phyloP scores from a whole-genome alignment of 2,113 vertebrate genomes.

The Nannobrachium achirus region DNA sequence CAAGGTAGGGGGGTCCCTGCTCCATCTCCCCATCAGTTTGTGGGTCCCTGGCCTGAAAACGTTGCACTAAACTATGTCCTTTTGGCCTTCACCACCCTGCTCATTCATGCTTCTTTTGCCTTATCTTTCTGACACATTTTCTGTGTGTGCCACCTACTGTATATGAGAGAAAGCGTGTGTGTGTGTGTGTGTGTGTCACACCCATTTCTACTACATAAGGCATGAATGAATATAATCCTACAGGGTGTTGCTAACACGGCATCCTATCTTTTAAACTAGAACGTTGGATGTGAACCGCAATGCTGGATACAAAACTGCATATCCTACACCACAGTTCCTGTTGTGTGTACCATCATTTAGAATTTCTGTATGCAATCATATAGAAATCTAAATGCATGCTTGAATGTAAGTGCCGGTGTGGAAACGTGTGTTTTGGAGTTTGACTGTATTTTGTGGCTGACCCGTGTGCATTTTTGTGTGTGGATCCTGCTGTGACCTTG shows the following conservation, averaged over 20 bases:
- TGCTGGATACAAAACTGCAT: background rate
- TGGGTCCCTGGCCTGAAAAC: no score
- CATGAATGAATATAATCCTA: no score
- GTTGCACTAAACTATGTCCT: background rate
- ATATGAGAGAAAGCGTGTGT: background rate
- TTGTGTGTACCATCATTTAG: background rate
- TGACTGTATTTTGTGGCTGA: constrained; percentile 13
- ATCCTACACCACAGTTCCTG: background rate
- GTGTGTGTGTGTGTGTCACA: background rate
- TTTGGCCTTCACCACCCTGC: background rate
- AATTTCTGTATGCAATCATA: no score
- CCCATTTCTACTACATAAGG: background rate
- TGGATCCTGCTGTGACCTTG: constrained; percentile 64
- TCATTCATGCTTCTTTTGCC: background rate
- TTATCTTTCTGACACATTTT: background rate
- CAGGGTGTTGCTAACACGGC: no score
- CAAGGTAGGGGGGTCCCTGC: no score
- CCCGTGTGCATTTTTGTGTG: constrained; percentile 38
- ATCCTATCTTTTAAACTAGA: no score
- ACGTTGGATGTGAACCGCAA: background rate
- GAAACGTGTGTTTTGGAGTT: background rate
- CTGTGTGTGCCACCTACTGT: background rate
- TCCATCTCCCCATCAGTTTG: no score
- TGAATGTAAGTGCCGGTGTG: background rate
- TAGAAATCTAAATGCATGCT: no score